These are phyloP conservation scores for Listrodromus nycthemerus DNA, from an alignment of 2,888 invertebrate species.

Conservation along the genomic window DNA sequence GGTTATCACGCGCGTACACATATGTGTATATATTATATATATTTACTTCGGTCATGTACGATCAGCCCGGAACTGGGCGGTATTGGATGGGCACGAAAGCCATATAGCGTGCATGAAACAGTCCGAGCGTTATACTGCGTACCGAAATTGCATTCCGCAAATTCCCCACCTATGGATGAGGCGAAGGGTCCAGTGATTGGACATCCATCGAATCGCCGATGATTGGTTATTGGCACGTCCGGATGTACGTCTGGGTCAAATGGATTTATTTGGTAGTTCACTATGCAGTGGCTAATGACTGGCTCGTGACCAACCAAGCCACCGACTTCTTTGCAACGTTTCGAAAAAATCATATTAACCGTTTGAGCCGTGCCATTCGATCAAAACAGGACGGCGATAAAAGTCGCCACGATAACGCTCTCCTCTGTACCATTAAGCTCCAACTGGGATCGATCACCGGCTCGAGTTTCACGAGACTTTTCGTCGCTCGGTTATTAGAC, in stretches of 20 bases:
- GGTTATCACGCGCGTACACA: slow-evolving; percentile 27
- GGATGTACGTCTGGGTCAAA: background rate
- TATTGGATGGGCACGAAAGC: slow-evolving; percentile 49
- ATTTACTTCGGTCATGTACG: background rate
- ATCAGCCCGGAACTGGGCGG: slow-evolving; percentile 16
- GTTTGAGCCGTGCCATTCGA: slow-evolving; percentile 32
- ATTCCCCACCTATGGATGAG: slow-evolving; percentile 13
- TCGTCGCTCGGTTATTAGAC: slow-evolving; percentile 44
- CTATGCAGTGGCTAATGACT: background rate
- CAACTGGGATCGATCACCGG: slow-evolving; percentile 50
- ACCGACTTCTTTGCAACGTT: background rate
- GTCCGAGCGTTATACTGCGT: slow-evolving; percentile 40
- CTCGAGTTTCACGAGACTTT: slow-evolving; percentile 40
- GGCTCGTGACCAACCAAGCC: background rate
- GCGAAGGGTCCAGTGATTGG: background rate
- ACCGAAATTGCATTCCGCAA: slow-evolving; percentile 36
- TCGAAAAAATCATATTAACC: slow-evolving; percentile 16
- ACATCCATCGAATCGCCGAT: background rate
- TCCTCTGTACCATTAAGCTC: background rate
- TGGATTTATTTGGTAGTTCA: background rate
- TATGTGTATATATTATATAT: background rate
- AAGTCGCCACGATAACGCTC: slow-evolving; percentile 8
- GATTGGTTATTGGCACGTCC: slow-evolving; percentile 6
- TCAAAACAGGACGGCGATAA: slow-evolving; percentile 47
- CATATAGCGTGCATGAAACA: slow-evolving; percentile 47